Evolutionary conservation across 2,113 vertebrate species (phyloP).

Genomic region (Corythoichthys intestinalis): DNA sequence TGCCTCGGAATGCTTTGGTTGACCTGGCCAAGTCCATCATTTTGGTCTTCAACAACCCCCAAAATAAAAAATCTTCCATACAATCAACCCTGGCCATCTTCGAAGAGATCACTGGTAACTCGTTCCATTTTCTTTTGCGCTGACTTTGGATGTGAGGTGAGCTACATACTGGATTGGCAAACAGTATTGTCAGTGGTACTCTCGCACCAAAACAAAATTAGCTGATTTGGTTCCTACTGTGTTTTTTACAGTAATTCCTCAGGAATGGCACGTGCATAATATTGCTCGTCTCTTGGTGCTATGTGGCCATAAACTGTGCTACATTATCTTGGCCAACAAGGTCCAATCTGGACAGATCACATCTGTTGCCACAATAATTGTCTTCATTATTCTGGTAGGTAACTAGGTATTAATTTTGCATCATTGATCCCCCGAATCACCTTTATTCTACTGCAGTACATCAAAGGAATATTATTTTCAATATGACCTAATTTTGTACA

Average conservation of each 20-base stretch:
- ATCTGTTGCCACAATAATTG: conserved; percentile 77
- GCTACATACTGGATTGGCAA: background rate
- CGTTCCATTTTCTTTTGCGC: background rate
- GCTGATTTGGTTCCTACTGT: conserved; percentile 8
- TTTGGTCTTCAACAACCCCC: conserved; percentile 68
- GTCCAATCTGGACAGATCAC: conserved; percentile 73
- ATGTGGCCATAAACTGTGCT: conserved; percentile 82
- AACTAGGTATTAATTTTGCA: conserved; percentile 62
- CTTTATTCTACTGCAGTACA: background rate
- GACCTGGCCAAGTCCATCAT: conserved; percentile 79
- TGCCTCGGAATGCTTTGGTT: conserved; percentile 74
- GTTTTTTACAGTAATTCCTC: conserved; percentile 73
- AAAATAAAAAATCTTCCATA: conserved; percentile 74
- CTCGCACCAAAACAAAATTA: background rate
- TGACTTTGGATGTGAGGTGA: background rate
- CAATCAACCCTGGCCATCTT: conserved; percentile 80
- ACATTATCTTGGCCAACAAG: conserved; percentile 82
- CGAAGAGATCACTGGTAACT: conserved; percentile 83
- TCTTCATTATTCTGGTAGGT: conserved; percentile 84
- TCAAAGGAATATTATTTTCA: background rate
- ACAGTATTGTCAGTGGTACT: too few relatives aligned
- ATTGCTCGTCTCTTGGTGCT: conserved; percentile 82
- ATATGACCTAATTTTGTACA: background rate
- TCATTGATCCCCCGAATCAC: background rate
- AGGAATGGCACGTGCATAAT: conserved; percentile 85